A percentile compares a stretch with the other conserved stretches of the same genome.
phyloP scores from a whole-genome alignment of 35 echinoderm and acorn worm genomes.

The Apostichopus parvimensis region DNA sequence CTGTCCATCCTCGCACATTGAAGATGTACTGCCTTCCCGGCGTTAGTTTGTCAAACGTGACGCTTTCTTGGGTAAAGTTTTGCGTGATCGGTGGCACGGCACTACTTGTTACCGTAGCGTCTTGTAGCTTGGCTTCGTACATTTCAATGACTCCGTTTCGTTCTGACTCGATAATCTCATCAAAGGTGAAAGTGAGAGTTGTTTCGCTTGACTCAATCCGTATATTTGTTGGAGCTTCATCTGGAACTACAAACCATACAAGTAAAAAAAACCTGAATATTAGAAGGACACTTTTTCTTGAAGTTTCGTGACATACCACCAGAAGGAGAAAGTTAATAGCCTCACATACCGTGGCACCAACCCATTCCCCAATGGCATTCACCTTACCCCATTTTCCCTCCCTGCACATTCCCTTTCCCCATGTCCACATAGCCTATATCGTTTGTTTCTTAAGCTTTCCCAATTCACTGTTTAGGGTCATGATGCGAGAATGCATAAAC shows the following conservation, averaged over 20 bases:
- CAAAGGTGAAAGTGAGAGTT: conserved; percentile 37
- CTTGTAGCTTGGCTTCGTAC: conserved; percentile 52
- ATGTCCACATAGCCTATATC: no score
- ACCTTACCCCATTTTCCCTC: no score
- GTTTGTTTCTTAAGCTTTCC: no score
- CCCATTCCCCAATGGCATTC: no score
- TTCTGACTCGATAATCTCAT: not conserved
- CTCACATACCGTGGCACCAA: no score
- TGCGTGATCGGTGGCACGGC: not conserved
- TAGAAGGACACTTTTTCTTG: no score
- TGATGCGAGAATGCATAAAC: no score
- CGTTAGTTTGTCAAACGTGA: conserved; percentile 9
- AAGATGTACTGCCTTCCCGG: conserved; percentile 40
- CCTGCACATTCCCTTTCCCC: no score
- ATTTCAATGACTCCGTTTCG: conserved; percentile 58
- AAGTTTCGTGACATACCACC: no score
- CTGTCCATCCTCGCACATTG: conserved; percentile 63
- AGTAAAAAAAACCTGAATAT: not conserved
- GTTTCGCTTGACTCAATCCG: conserved; percentile 6
- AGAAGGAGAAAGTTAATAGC: no score
- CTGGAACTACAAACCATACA: conserved; percentile 29
- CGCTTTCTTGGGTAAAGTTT: conserved; percentile 36
- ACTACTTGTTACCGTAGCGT: not conserved
- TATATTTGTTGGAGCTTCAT: conserved; percentile 20
- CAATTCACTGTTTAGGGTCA: no score